phyloP scores from a whole-genome alignment of 2,888 invertebrate species.

The Cistogaster globosa region DNA sequence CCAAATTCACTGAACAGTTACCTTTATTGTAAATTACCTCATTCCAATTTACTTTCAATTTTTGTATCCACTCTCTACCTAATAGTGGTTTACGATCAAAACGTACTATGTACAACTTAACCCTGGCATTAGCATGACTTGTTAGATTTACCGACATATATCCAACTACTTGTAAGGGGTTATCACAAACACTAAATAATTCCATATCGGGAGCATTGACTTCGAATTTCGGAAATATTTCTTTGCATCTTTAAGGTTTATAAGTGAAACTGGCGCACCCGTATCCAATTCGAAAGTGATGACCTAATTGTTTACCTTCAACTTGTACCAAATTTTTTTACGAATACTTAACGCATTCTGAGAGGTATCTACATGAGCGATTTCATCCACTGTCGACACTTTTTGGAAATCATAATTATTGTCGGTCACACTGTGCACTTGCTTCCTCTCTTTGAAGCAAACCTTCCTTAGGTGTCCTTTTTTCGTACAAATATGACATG shows the following conservation, averaged over 20 bases:
- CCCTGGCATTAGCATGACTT: not conserved
- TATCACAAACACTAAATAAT: not conserved
- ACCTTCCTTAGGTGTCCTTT: too few relatives aligned
- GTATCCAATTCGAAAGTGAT: conserved; percentile 1
- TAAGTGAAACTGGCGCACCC: not conserved
- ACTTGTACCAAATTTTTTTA: not conserved
- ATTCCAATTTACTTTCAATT: not conserved
- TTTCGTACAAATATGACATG: too few relatives aligned
- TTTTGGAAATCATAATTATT: too few relatives aligned
- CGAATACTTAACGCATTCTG: too few relatives aligned
- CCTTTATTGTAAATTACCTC: too few relatives aligned
- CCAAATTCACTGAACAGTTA: too few relatives aligned
- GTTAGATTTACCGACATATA: conserved; percentile 5
- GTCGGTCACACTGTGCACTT: too few relatives aligned
- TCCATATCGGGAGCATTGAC: not conserved
- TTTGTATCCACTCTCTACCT: not conserved
- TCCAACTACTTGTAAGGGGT: not conserved
- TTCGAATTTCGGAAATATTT: not conserved
- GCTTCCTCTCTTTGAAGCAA: too few relatives aligned
- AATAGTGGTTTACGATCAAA: conserved; percentile 2
- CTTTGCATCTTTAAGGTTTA: not conserved
- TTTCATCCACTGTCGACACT: too few relatives aligned
- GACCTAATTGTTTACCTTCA: not conserved
- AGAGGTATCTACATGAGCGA: too few relatives aligned
- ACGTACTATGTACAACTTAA: conserved; percentile 3